A percentile compares a stretch with the other conserved stretches of the same genome.
Conservation (phyloP, 2,888 invertebrate species). For the Ormyrus labotus region DNA sequence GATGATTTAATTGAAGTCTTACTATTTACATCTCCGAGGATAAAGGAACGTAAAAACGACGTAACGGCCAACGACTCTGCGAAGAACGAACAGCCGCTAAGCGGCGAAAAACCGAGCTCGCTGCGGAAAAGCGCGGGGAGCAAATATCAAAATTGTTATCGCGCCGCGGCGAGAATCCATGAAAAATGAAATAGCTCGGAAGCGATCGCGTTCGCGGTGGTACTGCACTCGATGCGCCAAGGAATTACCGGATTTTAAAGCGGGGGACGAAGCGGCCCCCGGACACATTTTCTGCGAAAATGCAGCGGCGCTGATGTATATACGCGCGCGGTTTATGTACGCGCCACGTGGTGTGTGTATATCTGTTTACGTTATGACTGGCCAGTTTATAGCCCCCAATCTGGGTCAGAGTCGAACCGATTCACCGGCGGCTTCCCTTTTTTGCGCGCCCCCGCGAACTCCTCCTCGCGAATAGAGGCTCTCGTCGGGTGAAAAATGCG, state of each 20-base stretch:
- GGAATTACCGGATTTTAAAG: too few species aligned
- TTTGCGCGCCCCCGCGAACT: background rate
- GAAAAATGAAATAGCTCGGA: slow-evolving; percentile 2
- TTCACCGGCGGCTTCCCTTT: background rate
- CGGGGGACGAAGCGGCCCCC: background rate
- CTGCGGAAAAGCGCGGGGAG: too few species aligned
- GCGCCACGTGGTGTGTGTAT: background rate
- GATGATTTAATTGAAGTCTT: too few species aligned
- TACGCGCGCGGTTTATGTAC: background rate
- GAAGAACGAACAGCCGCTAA: too few species aligned
- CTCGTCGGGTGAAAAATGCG: too few species aligned
- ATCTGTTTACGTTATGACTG: slow-evolving; percentile 62
- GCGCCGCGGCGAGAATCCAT: background rate
- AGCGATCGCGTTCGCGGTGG: background rate
- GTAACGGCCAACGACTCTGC: too few species aligned
- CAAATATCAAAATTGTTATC: too few species aligned
- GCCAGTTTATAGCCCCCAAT: slow-evolving; percentile 63
- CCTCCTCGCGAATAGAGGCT: too few species aligned
- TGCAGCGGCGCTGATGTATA: background rate
- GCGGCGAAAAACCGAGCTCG: too few species aligned
- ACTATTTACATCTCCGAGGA: too few species aligned
- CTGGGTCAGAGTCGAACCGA: slow-evolving; percentile 61
- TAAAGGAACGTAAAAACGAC: too few species aligned
- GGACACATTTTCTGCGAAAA: slow-evolving; percentile 2
- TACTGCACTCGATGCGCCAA: background rate